Conservation (phyloP, 1,140 invertebrate species). For the Oryctes rhinoceros region DNA sequence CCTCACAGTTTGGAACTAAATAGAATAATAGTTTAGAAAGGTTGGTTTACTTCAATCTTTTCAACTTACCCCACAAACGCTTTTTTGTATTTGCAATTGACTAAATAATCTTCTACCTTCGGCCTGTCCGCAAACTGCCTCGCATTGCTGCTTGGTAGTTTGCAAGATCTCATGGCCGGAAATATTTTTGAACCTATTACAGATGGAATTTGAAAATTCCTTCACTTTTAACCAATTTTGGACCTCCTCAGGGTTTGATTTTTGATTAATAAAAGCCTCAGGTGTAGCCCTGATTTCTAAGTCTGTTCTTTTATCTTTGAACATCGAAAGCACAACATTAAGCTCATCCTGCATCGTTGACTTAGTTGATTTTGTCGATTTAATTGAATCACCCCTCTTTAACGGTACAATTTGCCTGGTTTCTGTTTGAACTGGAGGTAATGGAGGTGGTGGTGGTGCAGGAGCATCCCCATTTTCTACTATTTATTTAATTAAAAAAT, state of each 20-base stretch:
- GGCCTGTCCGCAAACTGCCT: slow-evolving; percentile 71
- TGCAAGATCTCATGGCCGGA: slow-evolving; percentile 76
- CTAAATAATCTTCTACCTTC: slow-evolving; percentile 79
- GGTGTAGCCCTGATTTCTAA: slow-evolving; percentile 75
- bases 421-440: slow-evolving; percentile 43
- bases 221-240: slow-evolving; percentile 79
- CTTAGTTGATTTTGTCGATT: slow-evolving; percentile 45
- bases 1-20: slow-evolving; percentile 55
- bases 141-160: slow-evolving; percentile 70
- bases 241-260: slow-evolving; percentile 72
- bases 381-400: slow-evolving; percentile 49
- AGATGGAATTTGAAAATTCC: slow-evolving; percentile 73
- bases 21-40: slow-evolving; percentile 36
- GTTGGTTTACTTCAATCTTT: neutral
- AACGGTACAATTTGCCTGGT: slow-evolving; percentile 14
- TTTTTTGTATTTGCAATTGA: slow-evolving; percentile 79
- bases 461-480: neutral
- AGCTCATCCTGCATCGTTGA: slow-evolving; percentile 75
- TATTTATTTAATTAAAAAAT: slow-evolving; percentile 5
- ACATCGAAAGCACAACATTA: slow-evolving; percentile 69
- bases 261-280: slow-evolving; percentile 75
- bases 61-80: slow-evolving; percentile 75
- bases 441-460: slow-evolving; percentile 48
- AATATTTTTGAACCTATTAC: slow-evolving; percentile 71
- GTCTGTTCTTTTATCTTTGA: slow-evolving; percentile 67